Evolutionary conservation across 2,113 vertebrate genomes (phyloP).

Genomic region (Ammospiza caudacuta): DNA sequence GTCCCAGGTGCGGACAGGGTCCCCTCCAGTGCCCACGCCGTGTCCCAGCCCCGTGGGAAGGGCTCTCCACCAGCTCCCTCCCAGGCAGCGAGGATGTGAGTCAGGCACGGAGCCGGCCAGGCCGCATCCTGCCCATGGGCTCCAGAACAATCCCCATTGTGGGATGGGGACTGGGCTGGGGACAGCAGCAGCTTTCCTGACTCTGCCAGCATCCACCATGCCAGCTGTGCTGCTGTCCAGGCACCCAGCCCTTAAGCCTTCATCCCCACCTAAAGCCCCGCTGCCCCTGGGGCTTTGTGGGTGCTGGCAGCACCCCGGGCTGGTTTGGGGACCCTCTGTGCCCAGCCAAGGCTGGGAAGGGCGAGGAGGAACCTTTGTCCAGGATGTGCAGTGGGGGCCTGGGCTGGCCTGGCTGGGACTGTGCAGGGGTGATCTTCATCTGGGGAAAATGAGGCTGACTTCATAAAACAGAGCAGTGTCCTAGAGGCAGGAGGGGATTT

Average conservation of each 20-base stretch:
- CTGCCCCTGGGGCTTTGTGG: background rate
- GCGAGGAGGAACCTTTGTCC: accelerated
- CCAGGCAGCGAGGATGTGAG: slow-evolving; percentile 10
- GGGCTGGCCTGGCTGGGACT: background rate
- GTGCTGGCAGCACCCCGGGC: background rate
- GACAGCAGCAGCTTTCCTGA: background rate
- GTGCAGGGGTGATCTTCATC: accelerated
- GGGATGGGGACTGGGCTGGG: background rate
- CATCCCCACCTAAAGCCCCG: accelerated
- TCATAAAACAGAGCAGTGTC: background rate
- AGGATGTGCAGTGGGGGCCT: accelerated
- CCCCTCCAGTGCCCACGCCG: accelerated
- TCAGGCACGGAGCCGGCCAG: background rate
- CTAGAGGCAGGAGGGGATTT: background rate
- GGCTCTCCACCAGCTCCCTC: background rate
- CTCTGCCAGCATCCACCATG: background rate
- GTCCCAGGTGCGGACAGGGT: background rate
- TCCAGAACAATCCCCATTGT: slow-evolving; percentile 47
- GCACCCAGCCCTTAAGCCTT: background rate
- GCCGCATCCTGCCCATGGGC: background rate
- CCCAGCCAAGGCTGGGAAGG: background rate
- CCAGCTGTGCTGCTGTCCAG: accelerated
- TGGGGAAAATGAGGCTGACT: background rate
- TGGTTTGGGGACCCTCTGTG: background rate
- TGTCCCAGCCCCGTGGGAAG: background rate